Evolutionary conservation across 2,797 vertebrate genomes (phyloP), one percentile per base, ranked within the genome.

Genomic region (Loris lydekkerianus): DNA sequence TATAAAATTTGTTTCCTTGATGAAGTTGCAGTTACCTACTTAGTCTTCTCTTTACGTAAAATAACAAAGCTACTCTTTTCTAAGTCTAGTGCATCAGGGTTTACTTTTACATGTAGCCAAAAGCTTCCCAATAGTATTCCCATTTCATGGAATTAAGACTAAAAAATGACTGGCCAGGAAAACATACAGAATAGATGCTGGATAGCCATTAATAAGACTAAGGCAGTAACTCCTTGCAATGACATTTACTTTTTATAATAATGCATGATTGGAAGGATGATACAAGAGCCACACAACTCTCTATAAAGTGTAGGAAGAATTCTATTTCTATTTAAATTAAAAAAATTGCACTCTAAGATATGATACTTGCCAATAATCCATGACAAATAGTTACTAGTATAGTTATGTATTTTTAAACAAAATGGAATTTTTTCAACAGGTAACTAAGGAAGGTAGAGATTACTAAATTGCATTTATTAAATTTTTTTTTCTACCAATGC

Each of bases 211-310:
- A 29, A 17, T 80, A 80, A 58, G 20, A 56, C 18, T 87, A 87
- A 73, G 37, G 49, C 31, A 67, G 60, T n/a, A 82, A 37, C 37
- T 83, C 17, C 18, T 34, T 10, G 31, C 14, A 78, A 43, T 43
- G n/a, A 72, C 11, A 77, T 70, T 91, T 70, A 89, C 49, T 65
- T 85, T 88, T 85, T 69, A 77, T 46, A 21, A 69, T 80, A 95
- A 80, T 34, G 15, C 8, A 65, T 5, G 56, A 49, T 61, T 21
- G 37, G 11, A 77, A 70, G 70, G 37, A 61, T 80, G 43, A 56
- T 31, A 46, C 27, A 84, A 70, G 25, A 70, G 15, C 43, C 86
- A 78, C 10, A 61, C 27, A 40, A 29, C 61, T 77, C 60, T 77
- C n/a, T 83, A 76, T 7, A 21, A 10, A 89, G 93, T 34, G 3